Base-by-base conservation (phyloP, 2,797 vertebrate genomes). In the Chaenodraco wilsoni region DNA sequence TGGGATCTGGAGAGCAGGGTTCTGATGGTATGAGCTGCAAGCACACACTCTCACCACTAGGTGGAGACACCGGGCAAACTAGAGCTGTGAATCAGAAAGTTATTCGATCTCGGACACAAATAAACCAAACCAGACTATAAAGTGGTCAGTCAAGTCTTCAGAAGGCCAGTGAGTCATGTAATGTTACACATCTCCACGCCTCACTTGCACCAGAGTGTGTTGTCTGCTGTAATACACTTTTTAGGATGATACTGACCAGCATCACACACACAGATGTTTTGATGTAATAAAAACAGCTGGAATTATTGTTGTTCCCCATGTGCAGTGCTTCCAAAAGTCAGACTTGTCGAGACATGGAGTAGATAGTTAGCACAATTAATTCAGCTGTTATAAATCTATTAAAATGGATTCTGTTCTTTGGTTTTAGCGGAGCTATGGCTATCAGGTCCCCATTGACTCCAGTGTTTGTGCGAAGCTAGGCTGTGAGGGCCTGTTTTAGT, bases 1-100 rank as follows among this genome's bases (percentile, higher is more conserved):
- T 48, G 59, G 66, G 67, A 84, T 81, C 91, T 92, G 92, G 92
- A 82, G 91, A 93, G 88, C 91, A 93, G 89, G 92, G 92, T 84
- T 82, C 81, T 90, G 84, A 89, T 90, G 92, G 92, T 93, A 91
- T 84, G 65, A 71, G 73, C 66, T 82, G 87, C 45, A 46, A 79
- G 52, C 84, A 69, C 73, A 4, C 37, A 13, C 23, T 72, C 23
- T 5, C 3, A 50, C 88, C 92, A 89, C 85, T 81, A 62, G 21
- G 80, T 45, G 90, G 90, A 71, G 85, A 87, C 85, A 87, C 62
- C 84, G 78, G 46, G 11, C 59, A 27, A 4, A 49, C n/a, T 27
- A 7, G 49, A 2, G 65, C 45, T 12, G 37, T 0, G 19, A 66
- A 49, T 0, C 37, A 5, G 59, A 8, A 1, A 44, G 21, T 41